Base-by-base conservation (phyloP, 1,140 invertebrate species). In the Plutomurus gul region DNA sequence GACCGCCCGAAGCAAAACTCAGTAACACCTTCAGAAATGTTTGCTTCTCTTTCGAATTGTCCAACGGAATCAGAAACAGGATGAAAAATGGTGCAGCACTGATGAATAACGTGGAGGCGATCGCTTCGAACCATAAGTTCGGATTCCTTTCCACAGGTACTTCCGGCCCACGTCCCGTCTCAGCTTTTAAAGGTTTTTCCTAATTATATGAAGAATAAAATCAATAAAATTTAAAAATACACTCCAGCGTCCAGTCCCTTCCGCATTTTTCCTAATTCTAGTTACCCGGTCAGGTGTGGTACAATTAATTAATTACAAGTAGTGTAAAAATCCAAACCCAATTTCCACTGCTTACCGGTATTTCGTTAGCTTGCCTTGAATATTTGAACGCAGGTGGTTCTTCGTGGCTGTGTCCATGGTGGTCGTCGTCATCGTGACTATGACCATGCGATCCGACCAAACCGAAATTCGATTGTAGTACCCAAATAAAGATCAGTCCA, bases 61-160 rank as follows among this genome's bases (percentile, higher is more conserved):
- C 93, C 65, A 99, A 88, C 0, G 97, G 97, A 83, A 99, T 95
- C 75, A 97, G 91, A 84, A 97, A 95, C 1, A 99, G 89, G 78
- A 99, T 93, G 20, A 99, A 88, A 85, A 97, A 96, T 1, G 98
- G 98, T 13, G 95, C 95, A 60, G 94, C 90, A 86, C 96, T 98
- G 83, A 99, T 98, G 43, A 97, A 88, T 10, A 97, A 84, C 0
- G 97, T 99, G 1, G 96, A 95, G 10, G 91, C 90, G 84, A 96
- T 90, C 3, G 95, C 94, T 86, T 93, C 90, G n/a, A 93, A 78
- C 90, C 95, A 95, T 40, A 96, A 87, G 75, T 89, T 88, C 22
- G 83, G 81, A 77, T 83, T 83, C 18, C 46, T 51, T 11, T 78
- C 77, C 16, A 43, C 10, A 10, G 51, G 27, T 20, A 22, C 40